Percentiles rank a stretch among this genome's conserved stretches.
These are phyloP conservation scores for Enhydra lutris DNA, from an alignment of 2,113 vertebrate genomes.

Conservation along the genomic window DNA sequence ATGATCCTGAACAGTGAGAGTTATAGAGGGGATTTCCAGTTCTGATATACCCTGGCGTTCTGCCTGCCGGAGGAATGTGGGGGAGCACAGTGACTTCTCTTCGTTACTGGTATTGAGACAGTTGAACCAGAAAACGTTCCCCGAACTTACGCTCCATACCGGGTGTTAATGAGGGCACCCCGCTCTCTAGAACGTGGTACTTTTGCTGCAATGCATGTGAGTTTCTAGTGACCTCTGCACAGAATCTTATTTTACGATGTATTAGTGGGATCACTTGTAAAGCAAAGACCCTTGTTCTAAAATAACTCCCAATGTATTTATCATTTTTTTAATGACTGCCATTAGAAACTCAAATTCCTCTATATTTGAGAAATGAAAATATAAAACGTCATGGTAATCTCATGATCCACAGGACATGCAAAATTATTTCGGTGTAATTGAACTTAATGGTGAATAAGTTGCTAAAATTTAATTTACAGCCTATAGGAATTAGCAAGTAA, in stretches of 20 bases:
- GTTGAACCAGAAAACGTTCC: not conserved
- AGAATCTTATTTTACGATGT: not conserved
- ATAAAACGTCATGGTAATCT: not conserved
- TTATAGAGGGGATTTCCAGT: not conserved
- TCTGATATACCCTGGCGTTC: not conserved
- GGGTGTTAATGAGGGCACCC: not conserved
- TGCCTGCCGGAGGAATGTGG: not conserved
- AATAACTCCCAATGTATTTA: not conserved
- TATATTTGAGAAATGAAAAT: not conserved
- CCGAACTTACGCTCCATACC: not conserved
- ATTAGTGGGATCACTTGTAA: not conserved
- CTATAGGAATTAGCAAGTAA: not conserved
- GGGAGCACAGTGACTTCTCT: not conserved
- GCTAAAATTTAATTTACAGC: not conserved
- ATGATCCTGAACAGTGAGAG: constrained; percentile 31
- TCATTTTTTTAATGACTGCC: not conserved
- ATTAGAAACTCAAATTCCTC: not conserved
- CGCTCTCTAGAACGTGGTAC: not conserved
- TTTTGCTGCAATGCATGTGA: not conserved
- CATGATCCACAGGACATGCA: not conserved
- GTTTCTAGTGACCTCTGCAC: not conserved
- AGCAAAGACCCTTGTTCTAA: not conserved
- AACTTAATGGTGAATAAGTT: not conserved
- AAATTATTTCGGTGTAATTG: not conserved
- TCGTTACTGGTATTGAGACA: not conserved